Conservation (phyloP, 2,888 invertebrate species). For the Stenolophus ochropezus region DNA sequence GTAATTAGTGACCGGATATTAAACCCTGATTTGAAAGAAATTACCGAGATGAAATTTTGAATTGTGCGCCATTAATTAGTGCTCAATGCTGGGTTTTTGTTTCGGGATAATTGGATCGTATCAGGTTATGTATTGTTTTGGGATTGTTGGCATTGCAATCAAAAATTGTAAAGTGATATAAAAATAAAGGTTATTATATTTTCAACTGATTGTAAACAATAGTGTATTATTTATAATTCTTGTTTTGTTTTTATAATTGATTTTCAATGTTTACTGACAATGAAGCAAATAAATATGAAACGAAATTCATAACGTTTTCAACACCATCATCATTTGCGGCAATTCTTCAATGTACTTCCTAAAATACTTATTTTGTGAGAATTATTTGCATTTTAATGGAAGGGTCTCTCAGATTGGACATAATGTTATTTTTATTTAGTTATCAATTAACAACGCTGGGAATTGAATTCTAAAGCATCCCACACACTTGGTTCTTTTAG, state of each 20-base stretch:
- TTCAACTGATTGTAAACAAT: neutral
- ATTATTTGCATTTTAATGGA: too few species aligned
- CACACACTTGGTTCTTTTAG: too few species aligned
- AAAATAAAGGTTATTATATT: neutral
- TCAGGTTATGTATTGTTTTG: neutral
- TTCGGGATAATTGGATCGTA: neutral
- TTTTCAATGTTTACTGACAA: neutral
- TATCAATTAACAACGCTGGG: too few species aligned
- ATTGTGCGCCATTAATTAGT: neutral
- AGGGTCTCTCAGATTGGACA: too few species aligned
- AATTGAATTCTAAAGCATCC: too few species aligned
- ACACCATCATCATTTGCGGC: too few species aligned
- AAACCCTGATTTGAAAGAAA: conserved; percentile 36
- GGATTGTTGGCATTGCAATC: neutral
- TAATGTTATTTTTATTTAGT: too few species aligned
- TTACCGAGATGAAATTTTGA: conserved; percentile 16
- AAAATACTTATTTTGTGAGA: too few species aligned
- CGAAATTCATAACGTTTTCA: too few species aligned
- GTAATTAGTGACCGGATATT: conserved; percentile 35
- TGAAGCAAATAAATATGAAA: neutral
- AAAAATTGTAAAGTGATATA: neutral
- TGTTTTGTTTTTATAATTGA: neutral
- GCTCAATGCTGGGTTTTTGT: neutral
- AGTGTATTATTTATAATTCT: too few species aligned
- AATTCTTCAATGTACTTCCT: too few species aligned